Evolutionary conservation across 2,113 vertebrate genomes (phyloP), one percentile per base, ranked within the genome.

Genomic region (Hepsetus odoe): DNA sequence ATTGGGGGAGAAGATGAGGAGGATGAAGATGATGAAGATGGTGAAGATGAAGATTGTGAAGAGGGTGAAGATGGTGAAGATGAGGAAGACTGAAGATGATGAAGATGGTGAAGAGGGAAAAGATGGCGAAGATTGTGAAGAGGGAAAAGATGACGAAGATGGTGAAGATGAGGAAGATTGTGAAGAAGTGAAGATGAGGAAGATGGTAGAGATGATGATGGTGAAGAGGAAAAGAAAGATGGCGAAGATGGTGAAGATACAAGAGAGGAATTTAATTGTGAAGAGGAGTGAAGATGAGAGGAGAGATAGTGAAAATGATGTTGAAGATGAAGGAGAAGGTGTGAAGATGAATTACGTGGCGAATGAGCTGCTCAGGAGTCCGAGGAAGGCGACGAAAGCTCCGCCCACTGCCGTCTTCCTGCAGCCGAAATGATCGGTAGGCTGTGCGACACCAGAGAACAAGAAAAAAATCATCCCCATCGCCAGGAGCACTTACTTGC

Each of bases 391-490:
- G 13, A 98, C 79, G 4, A 92, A 72, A 0, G 98, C 97, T 68
- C 98, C 98, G 0, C 91, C 82, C 55, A 97, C 95, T 0, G 97
- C 96, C 0, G 98, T 98, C 87, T 94, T 98, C 86, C 96, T 92
- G 84, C 97, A 99, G 86, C 98, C 97, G 0, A 99, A 91, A 71
- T 93, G 94, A 91, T 98, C 97, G 0, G 98, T 99, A 99, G 98
- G 90, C 97, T 98, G 92, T 98, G n/a, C n/a, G n/a, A 97, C 80
- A 99, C 94, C 3, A 97, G 98, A 67, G 98, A 99, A 86, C 98
- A 99, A n/a, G 91, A 99, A 95, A 89, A 99, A 99, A 84, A 99
- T 96, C 98, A 99, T 99, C 18, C 98, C 98, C 95, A 99, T 99
- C 75, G 97, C 95, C 73, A 99, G 89, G 64, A 97, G 95, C 69